Evolutionary conservation across 2,888 invertebrate genomes (phyloP), one percentile per base, ranked within the genome.

Genomic region (Lasioglossum lativentre): DNA sequence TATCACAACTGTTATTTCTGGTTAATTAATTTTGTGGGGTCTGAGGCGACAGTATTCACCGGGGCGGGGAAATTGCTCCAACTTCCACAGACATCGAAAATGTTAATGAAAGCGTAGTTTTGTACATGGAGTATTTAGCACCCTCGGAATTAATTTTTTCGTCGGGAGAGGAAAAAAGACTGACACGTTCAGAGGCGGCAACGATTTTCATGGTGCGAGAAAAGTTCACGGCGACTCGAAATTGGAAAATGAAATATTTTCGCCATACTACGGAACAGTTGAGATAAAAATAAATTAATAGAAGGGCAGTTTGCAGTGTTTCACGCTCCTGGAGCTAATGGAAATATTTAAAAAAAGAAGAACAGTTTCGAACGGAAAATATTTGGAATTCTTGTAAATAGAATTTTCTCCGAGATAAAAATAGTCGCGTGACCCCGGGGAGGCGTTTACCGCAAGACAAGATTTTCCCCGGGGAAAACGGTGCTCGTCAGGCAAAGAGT

Each of bases 401-500:
- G 52, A 52, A n/a, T n/a, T 23, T 52, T 10, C 3, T 52, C 52
- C 2, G 3, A n/a, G n/a, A 0, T 10, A 52, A 52, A 23, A 23
- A 52, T n/a, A 59, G 27, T 59, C 27, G 27, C 59, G 59, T 59
- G 59, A 59, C n/a, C 2, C 27, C 14, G 12, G 52, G 23, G 16
- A 52, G 14, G 14, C 59, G 27, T 27, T 59, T 59, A 12, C 10
- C 23, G 6, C 19, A 0, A 5, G 2, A 34, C n/a, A n/a, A 52
- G 52, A 16, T 40, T 70, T 71, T 56, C 40, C 40, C 56, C n/a
- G 23, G 27, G 40, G 68, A n/a, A 68, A 68, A 68, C 47, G 42
- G 76, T 77, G 52, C 8, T 80, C 63, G 72, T 59, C 66, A 27
- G 23, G 72, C 38, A 59, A 82, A 85, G 3, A 52, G 23, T 52